Conservation (phyloP, 2,797 vertebrate species). For the Heterohyrax brucei region DNA sequence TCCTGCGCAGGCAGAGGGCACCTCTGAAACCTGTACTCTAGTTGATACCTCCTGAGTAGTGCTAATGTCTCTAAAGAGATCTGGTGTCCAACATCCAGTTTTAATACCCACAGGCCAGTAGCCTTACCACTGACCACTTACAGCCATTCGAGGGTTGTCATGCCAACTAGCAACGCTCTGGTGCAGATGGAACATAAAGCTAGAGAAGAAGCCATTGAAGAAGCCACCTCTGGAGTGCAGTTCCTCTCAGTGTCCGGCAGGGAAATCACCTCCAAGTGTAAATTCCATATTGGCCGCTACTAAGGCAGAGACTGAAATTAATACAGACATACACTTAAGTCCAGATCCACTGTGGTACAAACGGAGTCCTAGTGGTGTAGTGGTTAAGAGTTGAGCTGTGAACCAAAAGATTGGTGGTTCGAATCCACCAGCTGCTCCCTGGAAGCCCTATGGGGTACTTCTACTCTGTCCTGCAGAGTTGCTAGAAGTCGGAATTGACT, state of each 20-base stretch:
- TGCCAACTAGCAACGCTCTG: not conserved
- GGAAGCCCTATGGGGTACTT: too few relatives aligned
- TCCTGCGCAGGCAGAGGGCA: not conserved
- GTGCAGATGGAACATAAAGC: not conserved
- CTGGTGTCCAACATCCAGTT: not conserved
- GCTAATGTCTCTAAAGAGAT: not conserved
- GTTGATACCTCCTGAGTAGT: rapidly evolving
- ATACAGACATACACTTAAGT: rapidly evolving
- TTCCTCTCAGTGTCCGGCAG: too few relatives aligned
- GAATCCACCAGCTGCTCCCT: too few relatives aligned
- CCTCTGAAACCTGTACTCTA: not conserved
- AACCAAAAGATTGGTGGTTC: too few relatives aligned
- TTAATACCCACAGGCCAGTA: not conserved
- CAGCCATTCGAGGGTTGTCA: rapidly evolving
- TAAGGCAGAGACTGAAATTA: not conserved
- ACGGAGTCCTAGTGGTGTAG: too few relatives aligned
- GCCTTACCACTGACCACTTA: not conserved
- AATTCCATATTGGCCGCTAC: not conserved
- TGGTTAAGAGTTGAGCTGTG: too few relatives aligned
- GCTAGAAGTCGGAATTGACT: too few relatives aligned
- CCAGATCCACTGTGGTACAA: too few relatives aligned
- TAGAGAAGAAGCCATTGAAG: rapidly evolving
- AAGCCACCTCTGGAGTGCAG: not conserved
- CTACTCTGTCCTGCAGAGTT: too few relatives aligned
- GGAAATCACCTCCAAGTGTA: not conserved